Evolutionary conservation across 2,888 invertebrate species (phyloP).

Genomic region (Hololepta plana): DNA sequence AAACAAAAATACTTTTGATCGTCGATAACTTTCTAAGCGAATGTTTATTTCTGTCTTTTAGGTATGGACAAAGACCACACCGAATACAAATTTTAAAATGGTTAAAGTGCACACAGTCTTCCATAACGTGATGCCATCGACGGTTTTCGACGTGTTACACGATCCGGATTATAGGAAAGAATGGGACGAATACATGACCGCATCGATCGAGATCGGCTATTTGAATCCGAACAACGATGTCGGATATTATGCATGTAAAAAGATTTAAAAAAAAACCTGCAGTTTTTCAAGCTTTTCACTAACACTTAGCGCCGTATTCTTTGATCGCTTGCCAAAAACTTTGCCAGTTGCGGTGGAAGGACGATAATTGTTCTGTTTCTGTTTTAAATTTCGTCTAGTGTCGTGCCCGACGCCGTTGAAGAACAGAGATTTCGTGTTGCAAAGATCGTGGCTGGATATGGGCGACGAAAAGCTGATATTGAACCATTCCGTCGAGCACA

Average conservation of each 20-base stretch:
- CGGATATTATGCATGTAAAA: slow-evolving; percentile 78
- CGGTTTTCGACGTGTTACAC: slow-evolving; percentile 76
- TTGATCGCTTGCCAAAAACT: slow-evolving; percentile 2
- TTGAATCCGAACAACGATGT: slow-evolving; percentile 87
- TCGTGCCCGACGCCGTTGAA: slow-evolving; percentile 73
- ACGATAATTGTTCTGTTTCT: slow-evolving; percentile 4
- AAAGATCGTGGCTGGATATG: slow-evolving; percentile 81
- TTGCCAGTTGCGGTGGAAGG: not conserved
- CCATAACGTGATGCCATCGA: slow-evolving; percentile 52
- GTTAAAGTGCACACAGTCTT: slow-evolving; percentile 50
- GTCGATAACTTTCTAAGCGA: not conserved
- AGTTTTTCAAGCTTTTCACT: too few relatives aligned
- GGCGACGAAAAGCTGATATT: slow-evolving; percentile 73
- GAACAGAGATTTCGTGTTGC: slow-evolving; percentile 81
- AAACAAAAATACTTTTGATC: too few relatives aligned
- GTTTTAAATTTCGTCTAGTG: slow-evolving; percentile 34
- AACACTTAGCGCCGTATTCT: too few relatives aligned
- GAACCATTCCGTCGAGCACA: slow-evolving; percentile 81
- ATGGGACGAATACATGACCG: slow-evolving; percentile 85
- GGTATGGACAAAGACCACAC: slow-evolving; percentile 41
- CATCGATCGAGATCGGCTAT: slow-evolving; percentile 72
- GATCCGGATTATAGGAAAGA: slow-evolving; percentile 75
- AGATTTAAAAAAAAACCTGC: slow-evolving; percentile 5
- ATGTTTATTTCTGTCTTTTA: slow-evolving; percentile 14
- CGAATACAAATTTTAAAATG: slow-evolving; percentile 40